Evolutionary conservation across 2,797 vertebrate genomes (phyloP), one percentile per base, ranked within the genome.

Genomic region (Spinibarbus caldwelli): DNA sequence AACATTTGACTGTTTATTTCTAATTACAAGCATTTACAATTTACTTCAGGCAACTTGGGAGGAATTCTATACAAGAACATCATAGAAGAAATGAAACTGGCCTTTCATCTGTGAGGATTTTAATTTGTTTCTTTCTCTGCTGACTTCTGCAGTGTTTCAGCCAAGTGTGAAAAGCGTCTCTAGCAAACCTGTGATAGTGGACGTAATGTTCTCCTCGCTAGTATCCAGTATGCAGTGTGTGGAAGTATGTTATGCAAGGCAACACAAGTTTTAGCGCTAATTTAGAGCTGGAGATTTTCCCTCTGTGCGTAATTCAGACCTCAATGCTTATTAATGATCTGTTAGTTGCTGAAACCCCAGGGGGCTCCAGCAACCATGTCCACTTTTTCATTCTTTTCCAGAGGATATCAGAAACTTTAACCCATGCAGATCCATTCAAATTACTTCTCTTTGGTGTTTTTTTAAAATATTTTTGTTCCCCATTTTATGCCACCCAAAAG

Each of bases 231-330:
- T 41, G 76, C 47, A 62, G 34, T 15, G 62, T 45, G 64, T 29
- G 11, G 11, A 68, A 29, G n/a, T n/a, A 86, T 47, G 21, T 67
- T 49, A 72, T 31, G 77, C 77, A 72, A 47, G 68, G 26, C 49
- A 79, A 49, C 47, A 59, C 38, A 80, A 80, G 54, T 85, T 80
- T 64, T 15, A 41, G 41, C 52, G 80, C 41, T 64, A 52, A 80
- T 45, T 71, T 41, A 78, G 26, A 62, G 41, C 52, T 43, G 7
- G 17, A 84, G n/a, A 77, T 78, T 41, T 70, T 59, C 23, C 47
- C 64, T 68, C 26, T 14, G 17, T 72, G 54, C 41, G 72, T 62
- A 38, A 80, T 52, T 67, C 43, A 83, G 43, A 77, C 21, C 21
- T 26, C 14, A 29, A 52, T 5, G 17, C 43, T 47, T 62, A 54